phyloP scores from a whole-genome alignment of 1,140 invertebrate genomes.

The Charaxes varanes region DNA sequence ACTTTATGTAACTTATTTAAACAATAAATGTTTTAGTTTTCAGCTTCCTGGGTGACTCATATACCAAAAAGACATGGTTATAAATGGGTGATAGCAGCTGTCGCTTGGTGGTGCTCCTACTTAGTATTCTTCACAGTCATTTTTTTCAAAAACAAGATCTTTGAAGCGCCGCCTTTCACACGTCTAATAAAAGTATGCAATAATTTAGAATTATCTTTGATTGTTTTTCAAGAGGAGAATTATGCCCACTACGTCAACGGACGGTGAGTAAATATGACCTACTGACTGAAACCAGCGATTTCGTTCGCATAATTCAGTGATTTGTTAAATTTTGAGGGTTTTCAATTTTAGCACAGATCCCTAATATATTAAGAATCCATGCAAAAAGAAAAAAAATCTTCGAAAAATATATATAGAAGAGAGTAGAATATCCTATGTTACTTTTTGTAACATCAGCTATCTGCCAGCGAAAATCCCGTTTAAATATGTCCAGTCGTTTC shows the following conservation, averaged over 20 bases:
- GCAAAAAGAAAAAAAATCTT: no score
- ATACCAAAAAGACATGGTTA: conserved; percentile 38
- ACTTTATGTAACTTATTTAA: no score
- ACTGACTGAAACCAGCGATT: neutral
- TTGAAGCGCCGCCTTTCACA: conserved; percentile 19
- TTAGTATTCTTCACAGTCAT: conserved; percentile 17
- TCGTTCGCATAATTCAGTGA: neutral
- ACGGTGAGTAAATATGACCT: conserved; percentile 31
- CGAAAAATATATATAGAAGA: no score
- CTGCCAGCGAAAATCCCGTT: no score
- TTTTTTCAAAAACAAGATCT: conserved; percentile 23
- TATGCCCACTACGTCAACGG: conserved; percentile 63
- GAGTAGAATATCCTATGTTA: no score
- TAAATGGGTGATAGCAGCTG: conserved; percentile 32
- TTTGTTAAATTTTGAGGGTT: no score
- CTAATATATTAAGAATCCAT: no score
- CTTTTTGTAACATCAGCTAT: no score
- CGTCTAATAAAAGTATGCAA: conserved; percentile 33
- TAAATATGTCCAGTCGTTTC: no score
- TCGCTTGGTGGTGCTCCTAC: conserved; percentile 46
- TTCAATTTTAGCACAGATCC: no score
- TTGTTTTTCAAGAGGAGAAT: conserved; percentile 53
- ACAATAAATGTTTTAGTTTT: conserved; percentile 33
- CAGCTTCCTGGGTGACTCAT: conserved; percentile 25
- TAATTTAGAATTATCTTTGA: conserved; percentile 36